Evolutionary conservation across 2,888 invertebrate species (phyloP).

Genomic region (Fabriciana adippe): DNA sequence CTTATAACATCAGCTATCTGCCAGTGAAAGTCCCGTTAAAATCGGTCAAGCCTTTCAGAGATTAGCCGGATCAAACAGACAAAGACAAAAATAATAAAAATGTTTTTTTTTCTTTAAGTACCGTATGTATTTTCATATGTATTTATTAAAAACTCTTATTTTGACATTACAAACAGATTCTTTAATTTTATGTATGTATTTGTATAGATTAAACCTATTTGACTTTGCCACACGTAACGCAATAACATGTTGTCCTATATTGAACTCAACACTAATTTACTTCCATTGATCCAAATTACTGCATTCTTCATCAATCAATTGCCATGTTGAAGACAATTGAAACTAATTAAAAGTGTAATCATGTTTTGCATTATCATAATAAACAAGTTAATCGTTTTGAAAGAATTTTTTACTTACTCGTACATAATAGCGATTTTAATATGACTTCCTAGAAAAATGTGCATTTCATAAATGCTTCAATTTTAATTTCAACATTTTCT

Average conservation of each 20-base stretch:
- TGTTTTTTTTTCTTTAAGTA: no score
- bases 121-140: no score
- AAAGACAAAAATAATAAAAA: no score
- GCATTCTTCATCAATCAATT: slow-evolving; percentile 16
- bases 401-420: not conserved
- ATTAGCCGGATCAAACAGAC: no score
- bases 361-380: slow-evolving; percentile 6
- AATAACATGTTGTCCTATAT: not conserved
- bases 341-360: slow-evolving; percentile 19
- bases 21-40: no score
- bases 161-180: no score
- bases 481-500: slow-evolving; percentile 27
- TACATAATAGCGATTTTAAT: not conserved
- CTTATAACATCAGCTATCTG: no score
- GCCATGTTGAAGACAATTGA: slow-evolving; percentile 12
- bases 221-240: not conserved
- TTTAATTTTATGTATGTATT: not conserved
- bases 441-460: slow-evolving; percentile 2
- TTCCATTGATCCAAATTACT: slow-evolving; percentile 18
- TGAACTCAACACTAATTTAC: not conserved
- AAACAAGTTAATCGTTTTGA: not conserved
- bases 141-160: no score
- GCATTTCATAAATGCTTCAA: not conserved
- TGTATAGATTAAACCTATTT: not conserved
- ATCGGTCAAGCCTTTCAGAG: no score